Base-by-base conservation (phyloP, 2,113 vertebrate species). In the Neolamprologus cancellatus region DNA sequence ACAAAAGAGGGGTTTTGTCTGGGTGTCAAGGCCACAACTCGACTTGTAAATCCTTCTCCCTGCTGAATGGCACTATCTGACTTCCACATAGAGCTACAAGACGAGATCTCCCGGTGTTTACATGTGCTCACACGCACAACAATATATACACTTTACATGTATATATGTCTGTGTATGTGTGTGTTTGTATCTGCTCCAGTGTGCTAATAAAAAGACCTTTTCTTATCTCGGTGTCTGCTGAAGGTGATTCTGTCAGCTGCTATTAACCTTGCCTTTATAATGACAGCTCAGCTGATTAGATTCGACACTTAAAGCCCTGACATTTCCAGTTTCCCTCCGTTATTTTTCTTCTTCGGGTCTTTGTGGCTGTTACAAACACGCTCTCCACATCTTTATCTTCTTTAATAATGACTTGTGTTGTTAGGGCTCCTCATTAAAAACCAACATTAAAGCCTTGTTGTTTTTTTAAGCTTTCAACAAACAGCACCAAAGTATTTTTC, bases 1-100 rank as follows among this genome's bases (percentile, higher is more conserved):
- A 99, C 97, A 98, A 99, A 98, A 96, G 96, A 87, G 69, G 89
- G 91, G 90, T 95, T 97, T 96, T 96, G 96, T 96, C 93, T 81
- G 93, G 93, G 94, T 95, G 94, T 89, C 96, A 91, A 94, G 95
- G 95, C 95, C 94, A 83, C 25, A 84, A 95, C 89, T 91, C 94
- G 88, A 92, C 95, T 95, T 97, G 96, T 98, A 97, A 97, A 98
- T 98, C 93, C 97, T 96, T 89, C 95, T 83, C 87, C 92, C 92
- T 86, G 71, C 82, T 98, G 97, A 98, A 99, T 97, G 96, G 96
- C 89, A 91, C 89, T 91, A 95, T 95, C 97, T 97, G 97, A 97
- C 96, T 96, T 34, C 59, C 86, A 41, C 66, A 39, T 66, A 88
- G 6, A 53, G 95, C 95, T 94, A 94, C 94, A 87, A 91, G 79